Base-by-base conservation (phyloP, 2,797 vertebrate genomes). In the Holocentrus rufus region DNA sequence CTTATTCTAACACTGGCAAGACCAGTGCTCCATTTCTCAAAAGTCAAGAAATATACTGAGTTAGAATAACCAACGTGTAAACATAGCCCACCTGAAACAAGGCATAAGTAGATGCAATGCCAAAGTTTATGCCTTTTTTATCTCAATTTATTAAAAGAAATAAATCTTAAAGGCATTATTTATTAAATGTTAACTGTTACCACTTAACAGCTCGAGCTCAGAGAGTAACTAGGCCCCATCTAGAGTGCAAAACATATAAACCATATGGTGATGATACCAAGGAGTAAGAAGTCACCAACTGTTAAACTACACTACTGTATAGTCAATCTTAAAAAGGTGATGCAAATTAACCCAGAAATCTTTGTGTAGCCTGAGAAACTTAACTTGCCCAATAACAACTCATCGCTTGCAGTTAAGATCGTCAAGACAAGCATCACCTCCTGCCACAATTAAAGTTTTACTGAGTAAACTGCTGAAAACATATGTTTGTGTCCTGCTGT, bases 331-430 rank as follows among this genome's bases (percentile, higher is more conserved):
- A n/a, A 1, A 9, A 0, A 7, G 47, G 14, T 18, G 23, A 23
- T 42, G 2, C n/a, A 2, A 8, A n/a, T 0, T 17, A 22, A 14
- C 64, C 69, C 1, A 3, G 9, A 17, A 47, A 58, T 62, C 14
- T 44, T 72, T 8, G 25, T 62, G 53, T 64, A 7, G 36, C 9
- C 36, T 39, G 36, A 10, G 11, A 39, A 75, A 61, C 42, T 6
- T 20, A 58, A 23, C 22, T 22, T 53, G 23, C 23, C 15, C 14
- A 65, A 25, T 30, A 13, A 30, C 25, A 55, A 15, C 34, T 52
- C 56, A 15, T 14, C 2, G 3, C 30, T 57, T 18, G 9, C 4
- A 17, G 60, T 31, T 62, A 49, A 25, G 13, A 11, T 39, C 11
- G 36, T 55, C 14, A 55, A 30, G 54, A 55, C 25, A 55, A 20